Base-by-base conservation (phyloP, 2,888 invertebrate species). In the Malthinus flaveolus region DNA sequence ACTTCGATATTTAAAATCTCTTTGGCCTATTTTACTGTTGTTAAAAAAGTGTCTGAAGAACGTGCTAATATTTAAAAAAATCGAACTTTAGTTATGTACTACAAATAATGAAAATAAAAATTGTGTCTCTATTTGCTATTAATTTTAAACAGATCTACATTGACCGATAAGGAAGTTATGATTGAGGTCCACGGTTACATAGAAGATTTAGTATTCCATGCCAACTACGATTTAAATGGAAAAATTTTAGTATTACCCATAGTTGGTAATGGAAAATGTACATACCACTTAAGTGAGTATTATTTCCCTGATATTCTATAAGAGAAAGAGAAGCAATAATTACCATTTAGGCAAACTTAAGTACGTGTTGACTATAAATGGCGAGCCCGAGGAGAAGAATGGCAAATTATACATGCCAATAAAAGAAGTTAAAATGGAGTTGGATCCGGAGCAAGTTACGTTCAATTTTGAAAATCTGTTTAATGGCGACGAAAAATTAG, bases 391-490 rank as follows among this genome's bases (percentile, higher is more conserved):
- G 32, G 75, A 81, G 12, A 83, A 82, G 33, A 83, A 88, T 61
- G 87, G 87, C 0, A 81, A 85, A 56, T 83, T 80, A 0, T 89
- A 83, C 74, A 83, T 88, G 83, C 85, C 83, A 69, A 78, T 87
- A 3, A 81, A 81, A 36, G 85, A 86, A 37, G 89, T 87, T 72
- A 79, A 77, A 1, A 83, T 89, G 1, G 83, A 83, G 52, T 84
- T 90, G 68, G 74, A 81, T 1, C 89, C 89, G 0, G 80, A 85
- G 66, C 79, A 78, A 32, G 85, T 89, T 1, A 72, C 79, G 1
- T 79, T 87, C 64, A 71, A 85, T 55, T 90, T 90, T 71, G 83
- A 86, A 33, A 89, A 90, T 71, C 81, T 90, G 0, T 89, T 75
- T 60, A 71, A 74, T 54, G 75, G 76, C 0, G 72, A 76, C 42